Conservation (phyloP, 2,888 invertebrate species). For the Heliconius erato region DNA sequence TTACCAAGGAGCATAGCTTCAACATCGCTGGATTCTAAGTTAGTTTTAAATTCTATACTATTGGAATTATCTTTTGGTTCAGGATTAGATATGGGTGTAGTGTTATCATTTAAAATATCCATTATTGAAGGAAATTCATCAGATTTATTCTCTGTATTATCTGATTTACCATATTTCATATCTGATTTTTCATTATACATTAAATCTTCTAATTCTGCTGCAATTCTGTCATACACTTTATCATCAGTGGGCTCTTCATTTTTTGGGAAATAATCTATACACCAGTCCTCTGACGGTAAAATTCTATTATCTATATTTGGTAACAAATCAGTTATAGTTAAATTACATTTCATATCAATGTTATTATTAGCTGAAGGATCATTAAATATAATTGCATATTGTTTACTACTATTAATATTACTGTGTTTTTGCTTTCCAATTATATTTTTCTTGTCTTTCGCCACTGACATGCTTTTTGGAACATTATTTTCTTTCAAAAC, state of each 20-base stretch:
- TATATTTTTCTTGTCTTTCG: conserved; percentile 62
- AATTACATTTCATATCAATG: conserved; percentile 64
- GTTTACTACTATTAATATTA: conserved; percentile 60
- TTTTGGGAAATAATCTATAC: conserved; percentile 79
- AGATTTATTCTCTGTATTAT: conserved; percentile 60
- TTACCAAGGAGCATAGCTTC: conserved; percentile 81
- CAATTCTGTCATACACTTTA: conserved; percentile 83
- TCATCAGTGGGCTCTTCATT: conserved; percentile 77
- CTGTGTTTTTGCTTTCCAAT: conserved; percentile 55
- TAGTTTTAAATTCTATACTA: conserved; percentile 65
- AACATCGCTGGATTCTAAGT: conserved; percentile 78
- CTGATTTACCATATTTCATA: conserved; percentile 55
- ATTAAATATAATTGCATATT: conserved; percentile 75
- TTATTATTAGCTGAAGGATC: conserved; percentile 64
- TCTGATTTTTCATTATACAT: conserved; percentile 78
- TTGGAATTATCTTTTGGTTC: conserved; percentile 67
- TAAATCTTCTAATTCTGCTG: conserved; percentile 81
- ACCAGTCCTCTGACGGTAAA: conserved; percentile 79
- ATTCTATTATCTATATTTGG: conserved; percentile 69
- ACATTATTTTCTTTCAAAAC: conserved; percentile 77
- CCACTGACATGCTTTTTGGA: conserved; percentile 54
- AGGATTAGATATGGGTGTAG: conserved; percentile 57
- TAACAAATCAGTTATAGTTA: conserved; percentile 68
- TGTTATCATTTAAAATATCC: conserved; percentile 77
- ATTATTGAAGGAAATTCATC: conserved; percentile 82